phyloP scores from a whole-genome alignment of 2,113 vertebrate species.

The Apus apus region DNA sequence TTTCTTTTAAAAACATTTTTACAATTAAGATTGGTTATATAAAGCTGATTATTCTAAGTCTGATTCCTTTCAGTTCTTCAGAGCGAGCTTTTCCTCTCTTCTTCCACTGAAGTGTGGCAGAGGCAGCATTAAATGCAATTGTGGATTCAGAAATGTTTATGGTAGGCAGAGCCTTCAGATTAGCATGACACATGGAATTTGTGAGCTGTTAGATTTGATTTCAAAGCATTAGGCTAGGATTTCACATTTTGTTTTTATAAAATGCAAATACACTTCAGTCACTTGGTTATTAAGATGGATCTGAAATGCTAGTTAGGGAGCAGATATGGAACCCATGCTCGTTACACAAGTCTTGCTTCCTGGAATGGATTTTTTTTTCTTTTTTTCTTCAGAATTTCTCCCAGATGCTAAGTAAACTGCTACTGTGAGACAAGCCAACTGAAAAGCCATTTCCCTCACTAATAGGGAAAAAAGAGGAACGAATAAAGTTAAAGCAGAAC shows the following conservation, averaged over 20 bases:
- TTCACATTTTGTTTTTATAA: conserved; percentile 66
- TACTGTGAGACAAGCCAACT: conserved; percentile 4
- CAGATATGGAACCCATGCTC: conserved; percentile 20
- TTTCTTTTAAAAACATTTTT: conserved; percentile 36
- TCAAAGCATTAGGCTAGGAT: conserved; percentile 63
- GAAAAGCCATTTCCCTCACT: not conserved
- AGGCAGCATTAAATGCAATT: conserved; percentile 40
- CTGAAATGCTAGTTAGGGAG: conserved; percentile 22
- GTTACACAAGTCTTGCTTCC: conserved; percentile 5
- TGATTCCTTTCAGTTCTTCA: conserved; percentile 48
- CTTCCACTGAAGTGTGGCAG: conserved; percentile 52
- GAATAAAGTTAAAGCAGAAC: not conserved
- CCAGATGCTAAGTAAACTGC: conserved; percentile 23
- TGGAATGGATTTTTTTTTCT: not conserved
- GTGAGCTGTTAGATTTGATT: conserved; percentile 50
- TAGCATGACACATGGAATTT: conserved; percentile 63
- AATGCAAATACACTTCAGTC: conserved; percentile 50
- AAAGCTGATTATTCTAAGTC: conserved; percentile 35
- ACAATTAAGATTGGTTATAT: conserved; percentile 28
- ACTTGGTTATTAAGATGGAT: conserved; percentile 50
- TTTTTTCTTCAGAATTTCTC: conserved; percentile 38
- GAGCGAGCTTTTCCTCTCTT: not conserved
- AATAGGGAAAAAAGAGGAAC: not conserved
- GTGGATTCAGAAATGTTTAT: conserved; percentile 65
- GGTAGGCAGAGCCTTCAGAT: conserved; percentile 52